phyloP scores from a whole-genome alignment of 1,140 invertebrate species.

The Bathynomus jamesi region DNA sequence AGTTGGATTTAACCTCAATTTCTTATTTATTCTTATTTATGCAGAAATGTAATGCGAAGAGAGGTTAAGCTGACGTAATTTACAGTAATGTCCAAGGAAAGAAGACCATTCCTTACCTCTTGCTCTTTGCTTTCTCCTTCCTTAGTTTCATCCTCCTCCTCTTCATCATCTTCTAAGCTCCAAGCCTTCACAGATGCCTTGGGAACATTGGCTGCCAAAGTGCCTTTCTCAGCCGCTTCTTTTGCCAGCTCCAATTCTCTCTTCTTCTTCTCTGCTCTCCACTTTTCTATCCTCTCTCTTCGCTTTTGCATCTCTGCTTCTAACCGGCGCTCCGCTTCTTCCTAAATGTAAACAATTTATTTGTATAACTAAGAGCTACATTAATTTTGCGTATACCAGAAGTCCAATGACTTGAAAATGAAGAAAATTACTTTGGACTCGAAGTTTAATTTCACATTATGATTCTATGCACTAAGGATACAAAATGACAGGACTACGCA shows the following conservation, averaged over 20 bases:
- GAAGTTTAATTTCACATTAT: background rate
- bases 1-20: no score
- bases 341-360: constrained; percentile 43
- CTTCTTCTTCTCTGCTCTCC: constrained; percentile 78
- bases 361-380: constrained; percentile 28
- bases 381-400: background rate
- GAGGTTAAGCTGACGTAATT: no score
- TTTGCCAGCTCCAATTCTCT: constrained; percentile 70
- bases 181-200: constrained; percentile 60
- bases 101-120: constrained; percentile 14
- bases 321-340: constrained; percentile 66
- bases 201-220: constrained; percentile 42
- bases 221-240: constrained; percentile 58
- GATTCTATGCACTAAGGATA: no score
- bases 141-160: constrained; percentile 44
- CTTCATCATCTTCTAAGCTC: constrained; percentile 80
- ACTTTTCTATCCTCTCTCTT: constrained; percentile 84
- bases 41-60: no score
- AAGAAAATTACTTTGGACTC: background rate
- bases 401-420: background rate
- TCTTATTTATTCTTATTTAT: no score
- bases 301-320: constrained; percentile 95
- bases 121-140: constrained; percentile 32
- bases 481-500: background rate
- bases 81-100: background rate